These are phyloP conservation scores for Drosophila cognata DNA, from an alignment of 2,888 invertebrate genomes.

Conservation along the genomic window DNA sequence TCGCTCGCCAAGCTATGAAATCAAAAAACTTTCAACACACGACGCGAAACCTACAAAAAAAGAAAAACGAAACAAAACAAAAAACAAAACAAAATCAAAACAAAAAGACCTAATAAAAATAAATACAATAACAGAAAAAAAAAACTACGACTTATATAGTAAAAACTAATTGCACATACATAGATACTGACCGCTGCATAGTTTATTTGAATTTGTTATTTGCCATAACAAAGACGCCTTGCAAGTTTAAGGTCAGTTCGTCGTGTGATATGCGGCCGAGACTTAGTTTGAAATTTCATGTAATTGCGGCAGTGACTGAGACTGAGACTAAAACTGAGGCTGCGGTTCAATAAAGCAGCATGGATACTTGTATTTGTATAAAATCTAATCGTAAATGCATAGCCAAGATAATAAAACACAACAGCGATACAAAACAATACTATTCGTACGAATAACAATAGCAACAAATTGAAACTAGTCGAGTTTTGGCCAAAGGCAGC, in stretches of 20 bases:
- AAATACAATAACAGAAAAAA: conserved; percentile 22
- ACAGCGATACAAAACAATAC: conserved; percentile 28
- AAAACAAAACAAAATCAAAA: conserved; percentile 9
- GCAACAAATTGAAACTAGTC: conserved; percentile 77
- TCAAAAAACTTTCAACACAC: conserved; percentile 73
- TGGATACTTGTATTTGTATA: conserved; percentile 38
- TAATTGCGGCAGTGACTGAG: conserved; percentile 55
- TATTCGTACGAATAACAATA: conserved; percentile 42
- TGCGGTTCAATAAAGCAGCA: conserved; percentile 58
- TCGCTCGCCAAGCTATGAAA: conserved; percentile 55
- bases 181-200: conserved; percentile 70
- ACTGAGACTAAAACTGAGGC: conserved; percentile 35
- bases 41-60: conserved; percentile 44
- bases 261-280: conserved; percentile 59
- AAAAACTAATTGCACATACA: conserved; percentile 76
- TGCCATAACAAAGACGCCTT: conserved; percentile 71
- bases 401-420: conserved; percentile 47
- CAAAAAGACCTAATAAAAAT: conserved; percentile 36
- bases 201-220: conserved; percentile 61
- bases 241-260: conserved; percentile 78
- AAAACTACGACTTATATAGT: conserved; percentile 52
- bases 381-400: conserved; percentile 27
- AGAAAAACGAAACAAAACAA: conserved; percentile 9
- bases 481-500: conserved; percentile 78
- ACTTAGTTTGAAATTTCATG: conserved; percentile 43